Conservation (phyloP, 2,888 invertebrate species). For the Dryomyza anilis region DNA sequence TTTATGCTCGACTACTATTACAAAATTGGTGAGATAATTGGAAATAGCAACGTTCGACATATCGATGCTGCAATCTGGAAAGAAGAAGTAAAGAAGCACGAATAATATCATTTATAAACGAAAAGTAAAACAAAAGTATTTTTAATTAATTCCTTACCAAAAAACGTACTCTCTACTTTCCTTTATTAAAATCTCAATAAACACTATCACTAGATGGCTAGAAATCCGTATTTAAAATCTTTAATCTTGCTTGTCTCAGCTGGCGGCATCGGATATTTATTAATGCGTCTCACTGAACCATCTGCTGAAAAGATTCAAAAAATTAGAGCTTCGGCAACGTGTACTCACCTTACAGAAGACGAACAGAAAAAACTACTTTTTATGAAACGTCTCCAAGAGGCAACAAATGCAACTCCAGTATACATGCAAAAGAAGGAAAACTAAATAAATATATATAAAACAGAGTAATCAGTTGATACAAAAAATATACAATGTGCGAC, state of each 20-base stretch:
- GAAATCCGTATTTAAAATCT: slow-evolving; percentile 60
- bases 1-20: slow-evolving; percentile 73
- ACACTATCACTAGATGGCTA: slow-evolving; percentile 47
- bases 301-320: slow-evolving; percentile 60
- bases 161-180: neutral
- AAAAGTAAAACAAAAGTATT: slow-evolving; percentile 15
- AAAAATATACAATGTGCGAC: slow-evolving; percentile 9
- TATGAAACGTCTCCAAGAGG: slow-evolving; percentile 50
- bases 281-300: slow-evolving; percentile 65
- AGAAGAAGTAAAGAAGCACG: slow-evolving; percentile 39
- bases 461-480: neutral
- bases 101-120: slow-evolving; percentile 36
- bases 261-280: slow-evolving; percentile 67
- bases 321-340: slow-evolving; percentile 44
- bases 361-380: slow-evolving; percentile 52
- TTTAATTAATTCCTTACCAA: slow-evolving; percentile 28
- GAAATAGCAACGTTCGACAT: slow-evolving; percentile 63
- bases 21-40: slow-evolving; percentile 69
- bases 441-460: slow-evolving; percentile 30
- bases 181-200: slow-evolving; percentile 8
- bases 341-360: slow-evolving; percentile 38
- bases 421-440: slow-evolving; percentile 44
- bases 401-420: slow-evolving; percentile 41
- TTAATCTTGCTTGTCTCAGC: slow-evolving; percentile 67
- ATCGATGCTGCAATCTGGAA: slow-evolving; percentile 67